These are phyloP conservation scores for Bembecia ichneumoniformis DNA, from an alignment of 2,888 invertebrate genomes.

Conservation along the genomic window DNA sequence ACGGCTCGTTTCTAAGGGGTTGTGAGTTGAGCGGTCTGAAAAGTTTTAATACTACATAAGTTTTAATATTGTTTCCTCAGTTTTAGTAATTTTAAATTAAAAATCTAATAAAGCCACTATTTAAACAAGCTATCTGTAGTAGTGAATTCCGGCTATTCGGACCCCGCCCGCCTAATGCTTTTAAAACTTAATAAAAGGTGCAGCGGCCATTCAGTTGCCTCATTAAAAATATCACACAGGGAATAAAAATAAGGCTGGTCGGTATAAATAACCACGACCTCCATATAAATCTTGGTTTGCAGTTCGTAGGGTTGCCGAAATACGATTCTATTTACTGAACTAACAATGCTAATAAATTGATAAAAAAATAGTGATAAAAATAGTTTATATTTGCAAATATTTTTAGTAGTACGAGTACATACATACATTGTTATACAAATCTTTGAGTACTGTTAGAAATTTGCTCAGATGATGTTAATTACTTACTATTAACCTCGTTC, in stretches of 20 bases:
- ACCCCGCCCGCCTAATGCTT: conserved; percentile 36
- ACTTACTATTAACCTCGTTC: no score
- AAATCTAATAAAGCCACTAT: neutral
- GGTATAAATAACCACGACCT: conserved; percentile 61
- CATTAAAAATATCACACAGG: conserved; percentile 69
- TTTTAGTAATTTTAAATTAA: neutral
- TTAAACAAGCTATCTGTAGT: conserved; percentile 11
- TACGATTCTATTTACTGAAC: neutral
- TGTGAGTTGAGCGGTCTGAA: no score
- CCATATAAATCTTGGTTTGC: conserved; percentile 64
- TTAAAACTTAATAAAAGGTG: conserved; percentile 61
- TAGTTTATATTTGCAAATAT: no score
- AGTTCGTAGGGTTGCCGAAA: conserved; percentile 46
- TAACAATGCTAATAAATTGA: no score
- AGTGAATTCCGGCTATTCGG: conserved; percentile 31
- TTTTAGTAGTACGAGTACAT: no score
- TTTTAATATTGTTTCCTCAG: no score
- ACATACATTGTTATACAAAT: no score
- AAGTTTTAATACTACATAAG: no score
- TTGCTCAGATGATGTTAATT: no score
- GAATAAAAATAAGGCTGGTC: conserved; percentile 62
- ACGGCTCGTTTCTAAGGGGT: no score
- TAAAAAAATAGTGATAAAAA: no score
- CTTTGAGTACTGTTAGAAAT: no score
- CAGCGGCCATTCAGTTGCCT: conserved; percentile 58